Evolutionary conservation across 2,797 vertebrate species (phyloP), one percentile per base, ranked within the genome.

Genomic region (Morus bassanus): DNA sequence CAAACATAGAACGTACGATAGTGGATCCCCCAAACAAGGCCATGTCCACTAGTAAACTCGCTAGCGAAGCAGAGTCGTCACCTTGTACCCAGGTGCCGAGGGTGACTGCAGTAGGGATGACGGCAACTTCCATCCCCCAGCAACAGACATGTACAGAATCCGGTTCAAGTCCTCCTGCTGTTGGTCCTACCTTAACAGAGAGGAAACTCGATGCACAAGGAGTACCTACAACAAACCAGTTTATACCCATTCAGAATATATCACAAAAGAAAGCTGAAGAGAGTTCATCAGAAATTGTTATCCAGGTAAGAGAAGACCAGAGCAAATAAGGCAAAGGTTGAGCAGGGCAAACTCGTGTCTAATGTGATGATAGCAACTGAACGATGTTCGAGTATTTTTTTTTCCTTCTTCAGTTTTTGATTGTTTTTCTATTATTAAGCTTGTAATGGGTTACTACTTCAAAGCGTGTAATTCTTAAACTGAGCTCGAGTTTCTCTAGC

Each of bases 181-280:
- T 92, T 72, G 98, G 95, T 89, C 93, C 96, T 75, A 4, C 98
- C 78, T 89, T 97, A 91, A 96, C 96, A 37, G 97, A 98, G 96
- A 97, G 98, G 96, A 98, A 98, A 88, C 95, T 90, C 25, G 97
- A 98, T 92, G 95, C 97, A 13, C 96, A 91, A 75, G 96, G 96
- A 87, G 65, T 96, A 86, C 95, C 98, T 93, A 13, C 98, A 41
- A 76, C 97, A 79, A 97, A 98, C 85, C 98, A 98, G 91, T 99
- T 99, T 93, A 96, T 99, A 96, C 98, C 98, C 95, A 97, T 99
- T 98, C 98, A 98, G 98, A 98, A 98, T 93, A 97, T 99, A 68
- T 81, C 98, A 54, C 98, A 98, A 94, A 98, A 98, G 97, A 98
- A 98, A 97, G 96, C 97, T 61, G 98, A 98, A 97, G 98, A 98